A percentile compares a stretch with the other conserved stretches of the same genome.
phyloP scores from a whole-genome alignment of 2,797 vertebrate genomes.

The Bovichtus variegatus region DNA sequence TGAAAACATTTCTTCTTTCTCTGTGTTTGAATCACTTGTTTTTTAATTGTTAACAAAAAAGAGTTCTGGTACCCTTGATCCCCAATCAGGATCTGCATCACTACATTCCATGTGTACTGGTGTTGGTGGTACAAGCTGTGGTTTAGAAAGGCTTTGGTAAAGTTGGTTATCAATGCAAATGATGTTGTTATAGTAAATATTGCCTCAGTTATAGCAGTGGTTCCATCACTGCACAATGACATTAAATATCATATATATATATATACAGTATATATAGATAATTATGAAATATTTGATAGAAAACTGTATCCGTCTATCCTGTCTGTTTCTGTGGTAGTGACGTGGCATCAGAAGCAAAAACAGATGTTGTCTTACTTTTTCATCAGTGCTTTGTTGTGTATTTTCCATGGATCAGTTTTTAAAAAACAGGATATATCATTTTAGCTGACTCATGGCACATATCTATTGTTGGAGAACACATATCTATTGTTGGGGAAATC shows the following conservation, averaged over 20 bases:
- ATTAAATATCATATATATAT: not conserved
- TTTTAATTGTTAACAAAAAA: constrained; percentile 29
- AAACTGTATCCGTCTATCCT: not conserved
- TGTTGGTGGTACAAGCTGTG: not conserved
- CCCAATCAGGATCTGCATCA: not conserved
- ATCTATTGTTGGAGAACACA: too few species aligned
- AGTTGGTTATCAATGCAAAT: not conserved
- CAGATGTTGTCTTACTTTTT: not conserved
- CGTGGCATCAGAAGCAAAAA: not conserved
- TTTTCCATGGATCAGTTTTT: not conserved
- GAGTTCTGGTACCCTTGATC: not conserved
- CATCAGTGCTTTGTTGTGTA: not conserved
- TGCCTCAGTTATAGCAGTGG: not conserved
- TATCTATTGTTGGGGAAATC: too few species aligned
- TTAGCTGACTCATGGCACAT: too few species aligned
- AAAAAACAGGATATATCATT: not conserved
- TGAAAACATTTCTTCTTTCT: constrained; percentile 20
- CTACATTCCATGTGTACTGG: not conserved
- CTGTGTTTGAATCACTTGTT: constrained; percentile 5
- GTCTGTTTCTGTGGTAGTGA: not conserved
- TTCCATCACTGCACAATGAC: not conserved
- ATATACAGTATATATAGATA: too few species aligned
- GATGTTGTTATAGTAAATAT: not conserved
- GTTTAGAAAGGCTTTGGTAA: not conserved
- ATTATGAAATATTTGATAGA: not conserved